A percentile compares a stretch with the other conserved stretches of the same genome.
phyloP scores from a whole-genome alignment of 1,140 invertebrate species.

The Ceratina japonica region DNA sequence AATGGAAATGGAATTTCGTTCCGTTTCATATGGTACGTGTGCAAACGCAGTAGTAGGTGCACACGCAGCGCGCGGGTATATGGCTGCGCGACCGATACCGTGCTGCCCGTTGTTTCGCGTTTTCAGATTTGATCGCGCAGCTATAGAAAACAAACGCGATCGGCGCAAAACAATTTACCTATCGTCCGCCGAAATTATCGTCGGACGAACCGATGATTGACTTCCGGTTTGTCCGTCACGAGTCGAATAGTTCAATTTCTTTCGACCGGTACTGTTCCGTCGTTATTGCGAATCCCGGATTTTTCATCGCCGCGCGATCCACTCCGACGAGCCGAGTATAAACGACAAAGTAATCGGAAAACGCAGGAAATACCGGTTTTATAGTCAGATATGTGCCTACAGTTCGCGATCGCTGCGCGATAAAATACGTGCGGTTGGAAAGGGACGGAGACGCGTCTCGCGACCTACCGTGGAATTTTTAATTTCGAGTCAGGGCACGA shows the following conservation, averaged over 20 bases:
- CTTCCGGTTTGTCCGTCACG: neutral
- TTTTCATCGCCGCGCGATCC: no score
- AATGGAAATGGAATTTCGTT: constrained; percentile 54
- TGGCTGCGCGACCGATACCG: constrained; percentile 12
- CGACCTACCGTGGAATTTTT: constrained; percentile 28
- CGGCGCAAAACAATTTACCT: constrained; percentile 44
- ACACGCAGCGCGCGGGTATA: no score
- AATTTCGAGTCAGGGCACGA: constrained; percentile 16
- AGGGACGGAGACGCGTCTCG: no score
- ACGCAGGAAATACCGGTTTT: no score
- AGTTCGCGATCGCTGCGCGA: no score
- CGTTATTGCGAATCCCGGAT: neutral
- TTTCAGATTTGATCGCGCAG: constrained; percentile 48
- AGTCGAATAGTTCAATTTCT: no score
- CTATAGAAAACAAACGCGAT: constrained; percentile 40
- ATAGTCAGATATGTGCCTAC: no score
- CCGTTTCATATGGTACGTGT: constrained; percentile 27
- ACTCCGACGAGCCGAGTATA: no score
- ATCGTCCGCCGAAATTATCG: no score
- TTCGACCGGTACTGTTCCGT: neutral
- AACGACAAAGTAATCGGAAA: no score
- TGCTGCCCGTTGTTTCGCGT: neutral
- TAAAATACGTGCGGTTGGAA: no score
- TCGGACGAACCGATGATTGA: neutral
- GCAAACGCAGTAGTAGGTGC: no score